Evolutionary conservation across 2,797 vertebrate genomes (phyloP), one percentile per base, ranked within the genome.

Genomic region (Phataginus tricuspis): DNA sequence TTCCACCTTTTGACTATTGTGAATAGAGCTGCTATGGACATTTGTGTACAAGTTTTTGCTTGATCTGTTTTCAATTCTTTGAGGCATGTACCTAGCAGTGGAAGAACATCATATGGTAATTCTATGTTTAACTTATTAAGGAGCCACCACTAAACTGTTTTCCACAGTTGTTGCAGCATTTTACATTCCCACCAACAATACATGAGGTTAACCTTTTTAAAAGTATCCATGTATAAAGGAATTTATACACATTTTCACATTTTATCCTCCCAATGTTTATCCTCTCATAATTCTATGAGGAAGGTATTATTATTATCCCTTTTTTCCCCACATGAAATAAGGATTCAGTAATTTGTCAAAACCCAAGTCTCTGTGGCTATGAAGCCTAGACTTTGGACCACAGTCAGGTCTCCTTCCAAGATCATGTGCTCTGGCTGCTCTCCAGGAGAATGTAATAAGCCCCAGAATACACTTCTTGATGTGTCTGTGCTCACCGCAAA

Each of bases 211-310:
- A 29, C 4, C 6, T 88, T 86, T 55, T 25, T 57, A 92, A 83
- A 80, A 39, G 16, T 69, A 77, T 37, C 34, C 49, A 90, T 15
- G 9, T 25, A 51, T 55, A 86, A 92, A 90, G 7, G 0, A 77
- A 31, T 93, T 88, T 85, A 96, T 27, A 59, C 29, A 89, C 51
- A 42, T 74, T 78, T 84, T 84, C 34, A 88, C 39, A 84, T 80
- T 66, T 95, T 59, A 78, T 75, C 5, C 1, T 83, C 64, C 4
- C 18, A 92, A 87, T 45, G 45, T 66, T 95, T 59, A 78, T 75
- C 4, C 1, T 83, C 69, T 3, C 18, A 92, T 86, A 90, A 63
- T 90, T 96, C 27, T 90, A 21, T 79, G 15, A 68, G 18, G 9
- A 84, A 92, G 16, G 25, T 74, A 63, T 0, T n/a, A 59, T 69